Evolutionary conservation across 2,888 invertebrate genomes (phyloP), one percentile per base, ranked within the genome.

Genomic region (Hartigia nigra): DNA sequence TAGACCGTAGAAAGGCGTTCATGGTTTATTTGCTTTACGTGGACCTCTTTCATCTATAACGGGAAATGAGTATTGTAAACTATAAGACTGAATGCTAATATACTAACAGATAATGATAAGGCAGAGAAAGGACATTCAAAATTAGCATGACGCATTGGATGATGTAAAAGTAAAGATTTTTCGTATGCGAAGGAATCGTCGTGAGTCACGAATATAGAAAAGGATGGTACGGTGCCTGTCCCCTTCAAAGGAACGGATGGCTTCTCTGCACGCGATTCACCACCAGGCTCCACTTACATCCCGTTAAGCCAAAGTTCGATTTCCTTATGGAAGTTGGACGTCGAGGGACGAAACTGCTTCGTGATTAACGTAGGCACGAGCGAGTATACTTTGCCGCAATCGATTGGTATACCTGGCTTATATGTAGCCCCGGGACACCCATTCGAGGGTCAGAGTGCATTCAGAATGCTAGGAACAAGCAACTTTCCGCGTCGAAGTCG

Each of bases 211-310:
- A 72, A 72, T 72, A 34, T 34, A 34, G 72, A 72, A 72, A 32
- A 81, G 82, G 85, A 85, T 88, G 88, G 88, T 87, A 90, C 89
- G 86, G 89, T 89, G 83, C 87, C 88, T 87, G 85, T 87, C 87
- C 81, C 76, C 86, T 80, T 76, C 76, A 77, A 84, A 84, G 83
- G 80, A 55, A 84, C 83, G 85, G 84, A 89, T 86, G 85, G 86
- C 84, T 84, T 81, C 79, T 81, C 78, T 77, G 82, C 89, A 90
- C 89, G 89, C 90, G 86, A 90, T 88, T 88, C 87, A 87, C 87
- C 82, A 81, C 89, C 89, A 88, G 88, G 86, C 88, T 87, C 88
- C 83, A 86, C 78, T 86, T 85, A 84, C 84, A 83, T 85, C 82
- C 80, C 81, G 81, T 77, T 79, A 77, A 82, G 78, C 83, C 81